Conservation (phyloP, 1,140 invertebrate species). For the Colletes latitarsis region DNA sequence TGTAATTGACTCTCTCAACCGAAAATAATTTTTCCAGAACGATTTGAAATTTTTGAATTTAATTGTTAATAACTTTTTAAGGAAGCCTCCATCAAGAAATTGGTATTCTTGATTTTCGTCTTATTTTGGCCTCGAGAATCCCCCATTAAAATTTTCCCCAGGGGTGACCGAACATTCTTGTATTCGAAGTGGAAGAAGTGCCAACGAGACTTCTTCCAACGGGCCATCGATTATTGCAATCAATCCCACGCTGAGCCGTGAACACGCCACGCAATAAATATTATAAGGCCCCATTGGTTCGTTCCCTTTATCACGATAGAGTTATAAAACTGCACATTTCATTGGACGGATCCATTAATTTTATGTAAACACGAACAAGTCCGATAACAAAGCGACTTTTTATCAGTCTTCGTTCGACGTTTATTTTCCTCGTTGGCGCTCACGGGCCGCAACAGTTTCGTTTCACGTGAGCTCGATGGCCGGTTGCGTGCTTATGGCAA, state of each 20-base stretch:
- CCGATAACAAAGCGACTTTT: not conserved
- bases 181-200: conserved; percentile 32
- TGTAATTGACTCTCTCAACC: too few relatives aligned
- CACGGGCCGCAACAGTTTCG: not conserved
- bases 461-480: not conserved
- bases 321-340: not conserved
- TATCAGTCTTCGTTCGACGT: not conserved
- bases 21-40: too few relatives aligned
- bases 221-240: conserved; percentile 17
- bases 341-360: not conserved
- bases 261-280: not conserved
- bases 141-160: too few relatives aligned
- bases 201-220: not conserved
- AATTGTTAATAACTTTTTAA: too few relatives aligned
- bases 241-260: conserved; percentile 6
- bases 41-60: too few relatives aligned
- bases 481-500: conserved; percentile 23
- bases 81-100: too few relatives aligned
- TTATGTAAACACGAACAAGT: not conserved
- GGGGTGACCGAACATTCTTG: not conserved
- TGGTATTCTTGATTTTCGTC: too few relatives aligned
- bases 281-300: not conserved
- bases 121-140: too few relatives aligned
- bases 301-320: not conserved
- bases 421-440: too few relatives aligned